Base-by-base conservation (phyloP, 2,113 vertebrate genomes). In the Labrus mixtus region DNA sequence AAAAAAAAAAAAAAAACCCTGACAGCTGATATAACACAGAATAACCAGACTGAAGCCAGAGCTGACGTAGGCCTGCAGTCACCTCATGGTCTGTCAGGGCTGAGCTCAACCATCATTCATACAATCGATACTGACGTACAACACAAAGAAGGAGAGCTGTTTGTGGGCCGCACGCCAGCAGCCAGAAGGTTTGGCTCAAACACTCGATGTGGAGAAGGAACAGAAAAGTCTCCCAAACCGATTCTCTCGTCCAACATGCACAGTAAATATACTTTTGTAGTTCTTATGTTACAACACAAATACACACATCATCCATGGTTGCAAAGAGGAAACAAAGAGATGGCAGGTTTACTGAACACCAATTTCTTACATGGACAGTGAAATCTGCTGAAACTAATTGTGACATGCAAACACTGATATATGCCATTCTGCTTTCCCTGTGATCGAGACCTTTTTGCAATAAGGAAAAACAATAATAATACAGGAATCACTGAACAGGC, bases 11-110 rank as follows among this genome's bases (percentile, higher is more conserved):
- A 71, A 48, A 50, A 50, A 0, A 45, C 1, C 29, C 29, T 23
- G 39, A 69, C 67, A 64, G 68, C 54, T 80, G 79, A 87, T 50
- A 63, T 22, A 73, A 72, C 0, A 29, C 77, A 83, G 68, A 74
- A 53, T 54, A 63, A 22, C 11, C 54, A 45, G 20, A 56, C 5
- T 48, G 29, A 74, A 82, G 76, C 46, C 72, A 74, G 12, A 23
- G 51, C 68, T 86, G 83, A 84, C 20, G 58, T 65, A 59, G 53
- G 12, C 4, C 55, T 68, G 65, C 23, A 61, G 69, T 75, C 74
- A 54, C n/a, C 56, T 79, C 50, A 17, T 56, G 15, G 20, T 76
- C 78, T 60, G 59, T 79, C 39, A 56, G 60, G 45, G 46, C n/a
- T 71, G 56, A 20, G 60, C 46, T 68, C 67, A 23, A 22, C 20